These are phyloP conservation scores for Psittacara wagleri DNA, from an alignment of 2,113 vertebrate species.

Conservation along the genomic window DNA sequence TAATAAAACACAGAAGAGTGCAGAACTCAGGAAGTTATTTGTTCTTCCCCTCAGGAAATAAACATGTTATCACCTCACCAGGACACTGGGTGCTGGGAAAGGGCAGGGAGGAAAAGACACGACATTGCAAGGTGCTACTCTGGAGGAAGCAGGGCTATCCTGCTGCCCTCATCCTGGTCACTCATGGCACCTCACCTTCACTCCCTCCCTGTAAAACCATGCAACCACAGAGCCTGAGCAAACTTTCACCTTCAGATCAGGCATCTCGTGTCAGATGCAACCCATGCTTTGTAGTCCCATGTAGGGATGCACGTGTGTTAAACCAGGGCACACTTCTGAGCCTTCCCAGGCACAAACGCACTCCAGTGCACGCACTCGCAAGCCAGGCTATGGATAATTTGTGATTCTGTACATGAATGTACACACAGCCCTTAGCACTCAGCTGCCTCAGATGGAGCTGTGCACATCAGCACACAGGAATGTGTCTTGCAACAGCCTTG, in stretches of 20 bases:
- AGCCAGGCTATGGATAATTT: neutral
- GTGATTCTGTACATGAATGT: accelerated
- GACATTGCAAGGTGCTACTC: neutral
- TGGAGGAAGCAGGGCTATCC: too few relatives aligned
- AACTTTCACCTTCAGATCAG: neutral
- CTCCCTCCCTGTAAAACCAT: neutral
- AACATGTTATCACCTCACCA: neutral
- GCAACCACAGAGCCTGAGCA: accelerated
- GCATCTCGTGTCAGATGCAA: accelerated
- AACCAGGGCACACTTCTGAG: neutral
- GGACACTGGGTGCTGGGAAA: neutral
- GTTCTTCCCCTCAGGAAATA: neutral
- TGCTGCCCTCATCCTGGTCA: neutral
- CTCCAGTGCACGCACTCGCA: accelerated
- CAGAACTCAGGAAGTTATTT: neutral
- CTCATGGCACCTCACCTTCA: accelerated
- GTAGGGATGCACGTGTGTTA: neutral
- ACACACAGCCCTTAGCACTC: neutral
- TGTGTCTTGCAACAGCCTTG: neutral
- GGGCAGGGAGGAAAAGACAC: neutral
- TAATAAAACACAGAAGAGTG: neutral
- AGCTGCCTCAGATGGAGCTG: neutral
- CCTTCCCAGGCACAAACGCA: neutral
- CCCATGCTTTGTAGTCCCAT: accelerated
- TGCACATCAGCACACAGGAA: neutral